These are phyloP conservation scores for Macropodus opercularis DNA, from an alignment of 2,797 vertebrate species.

Conservation along the genomic window DNA sequence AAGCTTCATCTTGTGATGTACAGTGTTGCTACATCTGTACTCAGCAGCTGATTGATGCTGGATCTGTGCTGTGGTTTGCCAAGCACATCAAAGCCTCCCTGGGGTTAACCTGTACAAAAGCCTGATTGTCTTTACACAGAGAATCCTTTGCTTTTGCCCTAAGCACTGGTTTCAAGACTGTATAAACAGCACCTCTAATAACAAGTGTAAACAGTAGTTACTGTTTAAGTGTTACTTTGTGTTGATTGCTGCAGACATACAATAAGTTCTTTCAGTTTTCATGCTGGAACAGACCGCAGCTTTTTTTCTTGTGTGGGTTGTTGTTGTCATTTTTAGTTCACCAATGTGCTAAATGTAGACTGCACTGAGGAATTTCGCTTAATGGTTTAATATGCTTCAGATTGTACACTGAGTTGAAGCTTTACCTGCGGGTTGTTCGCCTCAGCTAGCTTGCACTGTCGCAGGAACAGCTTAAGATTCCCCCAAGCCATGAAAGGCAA, in stretches of 20 bases:
- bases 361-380: conserved; percentile 8
- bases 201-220: conserved; percentile 50
- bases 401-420: not conserved
- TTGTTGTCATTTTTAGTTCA: no score
- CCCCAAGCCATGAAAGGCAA: conserved; percentile 98
- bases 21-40: conserved; percentile 57
- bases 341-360: conserved; percentile 4
- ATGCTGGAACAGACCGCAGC: conserved; percentile 29
- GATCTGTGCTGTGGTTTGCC: conserved; percentile 55
- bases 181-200: conserved; percentile 58
- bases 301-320: conserved; percentile 28
- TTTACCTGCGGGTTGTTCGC: conserved; percentile 99
- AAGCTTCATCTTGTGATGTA: conserved; percentile 72
- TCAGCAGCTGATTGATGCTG: conserved; percentile 59
- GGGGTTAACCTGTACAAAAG: conserved; percentile 71
- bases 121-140: conserved; percentile 64
- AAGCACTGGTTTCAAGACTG: conserved; percentile 43
- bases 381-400: conserved; percentile 20
- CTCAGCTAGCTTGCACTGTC: conserved; percentile 98
- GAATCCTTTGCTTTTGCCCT: conserved; percentile 51
- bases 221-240: conserved; percentile 46
- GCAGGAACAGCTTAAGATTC: conserved; percentile 96
- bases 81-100: conserved; percentile 60
- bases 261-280: conserved; percentile 43
- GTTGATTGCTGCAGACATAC: conserved; percentile 42